Evolutionary conservation across 2,888 invertebrate genomes (phyloP), one percentile per base, ranked within the genome.

Genomic region (Lapara coniferarum): DNA sequence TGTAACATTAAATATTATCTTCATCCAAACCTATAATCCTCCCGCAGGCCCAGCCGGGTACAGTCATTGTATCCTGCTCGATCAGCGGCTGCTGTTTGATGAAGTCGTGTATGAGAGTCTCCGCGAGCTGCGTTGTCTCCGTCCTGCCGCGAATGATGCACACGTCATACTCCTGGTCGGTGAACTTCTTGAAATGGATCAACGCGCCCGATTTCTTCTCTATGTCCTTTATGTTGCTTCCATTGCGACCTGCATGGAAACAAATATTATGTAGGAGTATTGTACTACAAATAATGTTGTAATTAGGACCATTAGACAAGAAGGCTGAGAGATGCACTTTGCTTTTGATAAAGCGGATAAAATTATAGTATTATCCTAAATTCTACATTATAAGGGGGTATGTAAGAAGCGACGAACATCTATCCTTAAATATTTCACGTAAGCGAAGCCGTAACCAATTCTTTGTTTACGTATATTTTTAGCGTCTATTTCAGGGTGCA

Each of bases 181-280:
- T 90, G 69, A 91, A 90, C 82, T 90, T 89, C 76, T 90, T 90
- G 76, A 90, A 95, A 81, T 90, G 87, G 68, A 95, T 94, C 73
- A 86, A 84, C 6, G 98, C 97, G 53, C 95, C 95, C 0, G 97
- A 96, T 77, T 95, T 95, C 69, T 95, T 94, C 85, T 98, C 96
- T 72, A 98, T 95, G 70, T 95, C 94, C 85, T 96, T 96, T 66
- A 98, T 95, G 79, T 95, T 96, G n/a, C 94, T 90, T 8, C 98
- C 98, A 77, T 95, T 95, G 76, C 97, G 95, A 53, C 98, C 94
- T 94, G 76, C 7, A 13, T 58, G n/a, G 67, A 30, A 59, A 52
- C 6, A 37, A 52, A 56, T 37, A 37, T 37, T 25, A 8, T 37
- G 37, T 37, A 37, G 6, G 6, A 5, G 2, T 37, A 37, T 6